Base-by-base conservation (phyloP, 2,797 vertebrate genomes). In the Lagocephalus sceleratus region DNA sequence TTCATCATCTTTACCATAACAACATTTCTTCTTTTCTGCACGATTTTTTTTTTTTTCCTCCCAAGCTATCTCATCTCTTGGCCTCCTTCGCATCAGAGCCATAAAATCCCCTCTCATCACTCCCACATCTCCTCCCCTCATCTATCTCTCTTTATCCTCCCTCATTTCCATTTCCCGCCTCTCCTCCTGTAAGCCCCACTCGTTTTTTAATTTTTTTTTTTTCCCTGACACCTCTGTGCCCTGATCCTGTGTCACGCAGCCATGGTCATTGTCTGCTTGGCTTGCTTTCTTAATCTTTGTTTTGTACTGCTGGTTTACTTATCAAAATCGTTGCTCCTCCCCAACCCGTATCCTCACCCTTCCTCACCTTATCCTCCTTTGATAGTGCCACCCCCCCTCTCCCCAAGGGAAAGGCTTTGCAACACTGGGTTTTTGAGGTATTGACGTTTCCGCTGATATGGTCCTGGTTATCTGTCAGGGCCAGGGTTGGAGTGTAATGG, bases 361-460 rank as follows among this genome's bases (percentile, higher is more conserved):
- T 21, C 21, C 22, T 22, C 19, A 16, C 12, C 17, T 15, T 40
- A 32, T 48, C 16, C 49, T 54, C 23, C 47, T 57, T 52, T 77
- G 71, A 77, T 73, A 68, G 71, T 74, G 52, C 72, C 51, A 74
- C 46, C 67, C 66, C 41, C 60, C 51, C n/a, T 47, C 71, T 68
- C 42, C 61, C 51, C n/a, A 29, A 57, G 56, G 68, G 67, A 78
- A 75, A 61, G 63, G 78, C 63, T 82, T 79, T 71, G 67, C 77
- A 72, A 54, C 62, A 65, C 61, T 29, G 32, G 51, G 40, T 84
- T 87, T 89, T 84, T 87, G 78, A 87, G 69, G 77, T 81, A 88
- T 89, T 89, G 86, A 87, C 84, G 66, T 87, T 84, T 83, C 66
- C 70, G 82, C 73, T 83, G 84, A 87, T 87, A 80, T 17, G 26